Conservation (phyloP, 1,140 invertebrate genomes). For the Portunus trituberculatus region DNA sequence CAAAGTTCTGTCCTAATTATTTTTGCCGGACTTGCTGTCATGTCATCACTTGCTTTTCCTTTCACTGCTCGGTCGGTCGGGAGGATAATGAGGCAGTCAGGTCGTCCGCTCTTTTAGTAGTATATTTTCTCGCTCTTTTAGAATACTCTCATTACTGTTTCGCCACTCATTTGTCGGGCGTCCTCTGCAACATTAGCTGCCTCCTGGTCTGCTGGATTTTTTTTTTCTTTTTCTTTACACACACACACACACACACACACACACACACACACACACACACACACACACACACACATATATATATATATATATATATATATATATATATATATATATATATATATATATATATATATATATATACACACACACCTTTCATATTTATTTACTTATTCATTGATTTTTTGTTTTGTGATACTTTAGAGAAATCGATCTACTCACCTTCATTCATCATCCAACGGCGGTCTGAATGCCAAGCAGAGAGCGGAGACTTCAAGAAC, state of each 20-base stretch:
- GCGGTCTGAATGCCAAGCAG: slow-evolving; percentile 40
- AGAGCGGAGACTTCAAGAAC: slow-evolving; percentile 5
- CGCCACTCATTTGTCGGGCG: no score
- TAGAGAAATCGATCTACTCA: background rate
- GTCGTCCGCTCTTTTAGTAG: no score
- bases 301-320: background rate
- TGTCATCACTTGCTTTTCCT: no score
- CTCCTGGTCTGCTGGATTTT: background rate
- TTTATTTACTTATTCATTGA: background rate
- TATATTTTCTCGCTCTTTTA: no score
- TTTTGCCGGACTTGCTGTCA: no score
- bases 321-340: no score
- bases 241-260: background rate
- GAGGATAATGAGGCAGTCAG: no score
- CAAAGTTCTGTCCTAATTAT: no score
- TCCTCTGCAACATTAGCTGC: background rate
- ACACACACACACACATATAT: slow-evolving; percentile 24
- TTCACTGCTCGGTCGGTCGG: no score
- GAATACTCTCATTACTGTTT: no score
- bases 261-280: slow-evolving; percentile 8
- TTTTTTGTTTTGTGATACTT: background rate
- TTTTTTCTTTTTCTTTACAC: background rate
- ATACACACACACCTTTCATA: background rate
- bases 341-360: no score
- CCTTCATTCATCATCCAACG: slow-evolving; percentile 37